Conservation (phyloP, 1,140 invertebrate genomes). For the Wiebesia pumilae region DNA sequence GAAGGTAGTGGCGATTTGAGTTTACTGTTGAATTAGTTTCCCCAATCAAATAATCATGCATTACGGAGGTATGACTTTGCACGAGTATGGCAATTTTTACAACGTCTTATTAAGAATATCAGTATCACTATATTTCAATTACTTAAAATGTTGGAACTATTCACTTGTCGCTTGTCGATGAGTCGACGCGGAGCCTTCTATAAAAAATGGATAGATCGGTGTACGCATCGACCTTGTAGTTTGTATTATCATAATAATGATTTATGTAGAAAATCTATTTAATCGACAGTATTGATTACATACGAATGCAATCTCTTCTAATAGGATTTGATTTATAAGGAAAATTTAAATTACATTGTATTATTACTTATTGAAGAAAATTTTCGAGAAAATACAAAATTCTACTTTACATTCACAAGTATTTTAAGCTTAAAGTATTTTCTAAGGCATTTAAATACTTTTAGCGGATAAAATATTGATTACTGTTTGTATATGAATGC, state of each 20-base stretch:
- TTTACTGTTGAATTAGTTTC: neutral
- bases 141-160: neutral
- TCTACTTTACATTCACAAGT: too few relatives aligned
- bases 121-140: neutral
- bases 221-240: neutral
- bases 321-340: too few relatives aligned
- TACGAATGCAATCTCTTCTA: too few relatives aligned
- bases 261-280: neutral
- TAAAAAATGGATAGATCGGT: neutral
- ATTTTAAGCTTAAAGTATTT: too few relatives aligned
- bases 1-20: slow-evolving; percentile 2
- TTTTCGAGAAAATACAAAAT: too few relatives aligned
- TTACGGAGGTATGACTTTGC: neutral
- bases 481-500: too few relatives aligned
- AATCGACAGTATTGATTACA: too few relatives aligned
- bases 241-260: neutral
- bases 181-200: neutral
- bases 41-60: neutral
- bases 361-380: too few relatives aligned
- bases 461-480: too few relatives aligned
- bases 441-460: too few relatives aligned
- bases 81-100: neutral
- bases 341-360: too few relatives aligned
- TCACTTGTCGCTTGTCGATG: neutral
- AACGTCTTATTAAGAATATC: neutral